Evolutionary conservation across 2,888 invertebrate genomes (phyloP).

Genomic region (Thysanoteuthis rhombus): DNA sequence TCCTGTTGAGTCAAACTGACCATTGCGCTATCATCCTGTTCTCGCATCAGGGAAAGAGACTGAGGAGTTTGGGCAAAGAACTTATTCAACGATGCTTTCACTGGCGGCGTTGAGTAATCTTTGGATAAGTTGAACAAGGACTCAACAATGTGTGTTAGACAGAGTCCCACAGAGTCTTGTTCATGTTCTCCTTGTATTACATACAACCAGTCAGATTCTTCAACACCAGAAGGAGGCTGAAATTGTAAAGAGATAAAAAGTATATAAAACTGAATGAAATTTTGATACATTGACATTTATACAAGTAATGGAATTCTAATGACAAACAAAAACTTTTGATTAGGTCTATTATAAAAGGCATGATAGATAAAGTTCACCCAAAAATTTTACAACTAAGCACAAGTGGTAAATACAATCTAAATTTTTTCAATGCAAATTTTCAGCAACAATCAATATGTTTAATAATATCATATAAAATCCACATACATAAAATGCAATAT

Average conservation of each 20-base stretch:
- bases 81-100: background rate
- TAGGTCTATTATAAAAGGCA: too few species aligned
- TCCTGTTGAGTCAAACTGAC: background rate
- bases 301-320: too few species aligned
- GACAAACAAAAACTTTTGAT: too few species aligned
- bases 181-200: background rate
- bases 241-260: background rate
- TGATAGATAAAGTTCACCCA: too few species aligned
- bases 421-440: too few species aligned
- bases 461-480: too few species aligned
- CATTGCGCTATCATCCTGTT: background rate
- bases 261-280: background rate
- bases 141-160: background rate
- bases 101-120: background rate
- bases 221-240: slow-evolving; percentile 12
- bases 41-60: background rate
- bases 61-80: background rate
- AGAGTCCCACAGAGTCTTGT: background rate
- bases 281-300: background rate
- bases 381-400: too few species aligned
- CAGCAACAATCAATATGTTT: too few species aligned
- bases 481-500: too few species aligned
- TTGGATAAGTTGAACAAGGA: background rate
- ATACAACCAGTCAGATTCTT: background rate
- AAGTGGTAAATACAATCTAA: too few species aligned